Conservation (phyloP, 2,888 invertebrate genomes). For the Ophion costatus region DNA sequence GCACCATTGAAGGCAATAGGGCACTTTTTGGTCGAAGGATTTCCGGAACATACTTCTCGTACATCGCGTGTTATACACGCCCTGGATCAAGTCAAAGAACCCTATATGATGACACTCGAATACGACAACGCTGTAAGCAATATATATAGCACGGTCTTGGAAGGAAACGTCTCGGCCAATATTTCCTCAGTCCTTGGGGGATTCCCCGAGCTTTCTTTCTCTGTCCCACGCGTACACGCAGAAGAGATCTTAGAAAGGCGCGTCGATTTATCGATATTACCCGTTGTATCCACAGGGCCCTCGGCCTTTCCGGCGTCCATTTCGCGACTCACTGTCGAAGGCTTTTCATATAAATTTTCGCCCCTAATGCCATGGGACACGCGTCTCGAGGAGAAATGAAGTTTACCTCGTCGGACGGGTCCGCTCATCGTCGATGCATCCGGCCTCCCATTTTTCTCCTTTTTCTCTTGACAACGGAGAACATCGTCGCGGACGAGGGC, state of each 20-base stretch:
- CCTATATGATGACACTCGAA: neutral
- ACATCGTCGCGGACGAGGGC: neutral
- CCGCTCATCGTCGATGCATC: slow-evolving; percentile 11
- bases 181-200: slow-evolving; percentile 64
- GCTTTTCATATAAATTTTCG: slow-evolving; percentile 46
- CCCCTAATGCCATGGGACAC: slow-evolving; percentile 16
- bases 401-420: slow-evolving; percentile 14
- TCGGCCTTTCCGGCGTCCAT: slow-evolving; percentile 15
- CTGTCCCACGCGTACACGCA: slow-evolving; percentile 31
- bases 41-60: neutral
- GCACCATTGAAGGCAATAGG: neutral
- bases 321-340: slow-evolving; percentile 17
- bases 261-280: slow-evolving; percentile 79
- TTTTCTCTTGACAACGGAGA: neutral
- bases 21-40: too few relatives aligned
- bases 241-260: slow-evolving; percentile 27
- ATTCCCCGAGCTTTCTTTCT: slow-evolving; percentile 56
- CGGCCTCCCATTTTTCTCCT: neutral
- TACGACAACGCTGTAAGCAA: neutral
- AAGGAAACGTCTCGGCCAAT: slow-evolving; percentile 53
- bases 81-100: neutral
- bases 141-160: slow-evolving; percentile 21
- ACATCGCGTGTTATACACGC: neutral
- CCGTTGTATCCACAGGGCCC: slow-evolving; percentile 34
- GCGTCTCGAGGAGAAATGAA: slow-evolving; percentile 28